These are phyloP conservation scores for Mesembrinibis cayennensis DNA, from an alignment of 2,113 vertebrate species.

Conservation along the genomic window DNA sequence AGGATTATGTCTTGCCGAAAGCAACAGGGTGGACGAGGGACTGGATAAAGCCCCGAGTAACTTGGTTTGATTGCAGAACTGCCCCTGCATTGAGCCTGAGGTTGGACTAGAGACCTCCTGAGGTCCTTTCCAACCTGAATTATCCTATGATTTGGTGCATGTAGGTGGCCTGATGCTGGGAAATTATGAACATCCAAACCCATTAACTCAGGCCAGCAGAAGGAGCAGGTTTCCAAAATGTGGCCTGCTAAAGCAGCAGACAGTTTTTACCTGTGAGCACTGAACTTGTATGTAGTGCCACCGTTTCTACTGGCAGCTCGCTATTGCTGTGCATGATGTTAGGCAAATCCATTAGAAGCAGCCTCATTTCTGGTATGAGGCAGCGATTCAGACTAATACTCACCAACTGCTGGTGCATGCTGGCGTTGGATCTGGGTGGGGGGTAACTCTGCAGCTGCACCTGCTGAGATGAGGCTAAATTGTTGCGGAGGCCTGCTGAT, in stretches of 20 bases:
- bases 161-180: not conserved
- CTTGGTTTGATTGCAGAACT: not conserved
- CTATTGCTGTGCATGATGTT: not conserved
- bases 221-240: not conserved
- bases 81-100: not conserved
- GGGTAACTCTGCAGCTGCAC: not conserved
- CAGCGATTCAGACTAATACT: too few species aligned
- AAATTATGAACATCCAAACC: not conserved
- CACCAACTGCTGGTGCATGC: rapidly evolving
- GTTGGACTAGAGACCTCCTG: not conserved
- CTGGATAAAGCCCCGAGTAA: not conserved
- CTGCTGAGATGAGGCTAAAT: not conserved
- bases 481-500: not conserved
- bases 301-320: not conserved
- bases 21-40: not conserved
- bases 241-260: not conserved
- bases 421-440: not conserved
- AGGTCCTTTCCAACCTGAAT: not conserved
- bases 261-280: not conserved
- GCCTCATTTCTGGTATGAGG: not conserved
- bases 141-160: not conserved
- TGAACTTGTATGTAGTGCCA: not conserved
- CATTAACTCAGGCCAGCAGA: not conserved
- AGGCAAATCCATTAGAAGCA: not conserved
- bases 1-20: not conserved